Base-by-base conservation (phyloP, 2,888 invertebrate genomes). In the Bombylius discolor region DNA sequence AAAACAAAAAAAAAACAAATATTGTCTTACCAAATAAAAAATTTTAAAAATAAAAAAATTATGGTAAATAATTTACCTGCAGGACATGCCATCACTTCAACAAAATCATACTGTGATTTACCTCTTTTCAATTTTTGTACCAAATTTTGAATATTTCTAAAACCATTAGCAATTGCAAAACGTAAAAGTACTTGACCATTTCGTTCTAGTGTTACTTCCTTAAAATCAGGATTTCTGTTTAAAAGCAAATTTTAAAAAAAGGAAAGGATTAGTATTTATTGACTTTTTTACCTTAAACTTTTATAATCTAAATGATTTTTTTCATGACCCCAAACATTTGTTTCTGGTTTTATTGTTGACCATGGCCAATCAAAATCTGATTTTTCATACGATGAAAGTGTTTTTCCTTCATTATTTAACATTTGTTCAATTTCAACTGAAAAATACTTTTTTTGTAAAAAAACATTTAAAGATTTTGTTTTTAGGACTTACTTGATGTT, bases 41-140 rank as follows among this genome's bases (percentile, higher is more conserved):
- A n/a, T n/a, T n/a, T n/a, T n/a, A 23, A 44, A 5, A 44, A 13
- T 13, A 44, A 44, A 44, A 36, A 36, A 9, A 36, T 36, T 8
- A 36, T 9, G 6, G 4, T 36, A 4, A 36, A 36, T n/a, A 4
- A 36, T 36, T 71, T 70, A 90, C 93, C 94, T 64, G 92, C 89
- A 0, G 99, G 98, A 73, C 99, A 99, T 1, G 99, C 99, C 98
- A 99, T 99, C 11, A 99, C 87, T 77, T 99, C 99, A 0, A 99
- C 91, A 74, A 92, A 99, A 71, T 98, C 87, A 74, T 95, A 98
- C 4, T 80, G 78, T 54, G 87, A 87, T 71, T 91, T 94, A 51
- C 87, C 85, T 42, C 92, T 78, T 75, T 99, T 99, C 31, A 99
- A 76, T 73, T 97, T 96, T 73, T 96, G 94, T 42, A 99, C 94